A percentile compares a stretch with the other conserved stretches of the same genome.
These are phyloP conservation scores for Phyllotreta striolata DNA, from an alignment of 2,888 invertebrate species.

Conservation along the genomic window DNA sequence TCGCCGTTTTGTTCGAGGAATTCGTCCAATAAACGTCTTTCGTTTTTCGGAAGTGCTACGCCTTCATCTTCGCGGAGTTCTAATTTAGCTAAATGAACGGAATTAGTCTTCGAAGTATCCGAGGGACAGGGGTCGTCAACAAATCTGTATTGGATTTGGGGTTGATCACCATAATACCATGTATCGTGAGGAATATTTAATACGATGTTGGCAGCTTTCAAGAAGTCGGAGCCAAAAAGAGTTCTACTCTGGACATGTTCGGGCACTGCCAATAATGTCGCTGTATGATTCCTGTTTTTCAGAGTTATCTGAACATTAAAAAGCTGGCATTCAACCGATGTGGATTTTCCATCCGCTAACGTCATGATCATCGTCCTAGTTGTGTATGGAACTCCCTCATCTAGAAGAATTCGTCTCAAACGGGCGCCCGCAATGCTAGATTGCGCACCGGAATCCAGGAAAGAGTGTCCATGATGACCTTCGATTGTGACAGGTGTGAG, in stretches of 20 bases:
- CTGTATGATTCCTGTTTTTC: neutral
- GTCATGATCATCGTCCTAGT: conserved; percentile 7
- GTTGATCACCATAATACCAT: conserved; percentile 1
- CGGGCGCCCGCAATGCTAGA: neutral
- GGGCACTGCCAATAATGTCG: neutral
- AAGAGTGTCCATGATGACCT: conserved; percentile 14
- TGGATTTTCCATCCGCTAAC: conserved; percentile 11
- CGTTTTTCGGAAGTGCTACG: neutral
- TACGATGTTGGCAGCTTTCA: conserved; percentile 14
- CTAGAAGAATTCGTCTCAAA: neutral
- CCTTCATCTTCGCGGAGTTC: neutral
- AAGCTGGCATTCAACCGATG: neutral
- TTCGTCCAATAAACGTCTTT: neutral
- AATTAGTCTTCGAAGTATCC: neutral
- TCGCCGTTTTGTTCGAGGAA: conserved; percentile 27
- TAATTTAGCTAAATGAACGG: neutral
- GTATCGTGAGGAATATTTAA: conserved; percentile 4
- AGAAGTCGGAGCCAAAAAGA: conserved; percentile 9
- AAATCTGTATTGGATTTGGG: neutral
- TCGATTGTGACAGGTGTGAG: neutral
- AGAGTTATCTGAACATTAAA: conserved; percentile 2
- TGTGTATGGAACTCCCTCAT: conserved; percentile 1
- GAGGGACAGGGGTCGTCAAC: neutral
- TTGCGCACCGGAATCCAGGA: conserved; percentile 16
- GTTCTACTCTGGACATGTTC: conserved; percentile 6